Conservation (phyloP, 2,113 vertebrate genomes). For the Shinisaurus crocodilurus region DNA sequence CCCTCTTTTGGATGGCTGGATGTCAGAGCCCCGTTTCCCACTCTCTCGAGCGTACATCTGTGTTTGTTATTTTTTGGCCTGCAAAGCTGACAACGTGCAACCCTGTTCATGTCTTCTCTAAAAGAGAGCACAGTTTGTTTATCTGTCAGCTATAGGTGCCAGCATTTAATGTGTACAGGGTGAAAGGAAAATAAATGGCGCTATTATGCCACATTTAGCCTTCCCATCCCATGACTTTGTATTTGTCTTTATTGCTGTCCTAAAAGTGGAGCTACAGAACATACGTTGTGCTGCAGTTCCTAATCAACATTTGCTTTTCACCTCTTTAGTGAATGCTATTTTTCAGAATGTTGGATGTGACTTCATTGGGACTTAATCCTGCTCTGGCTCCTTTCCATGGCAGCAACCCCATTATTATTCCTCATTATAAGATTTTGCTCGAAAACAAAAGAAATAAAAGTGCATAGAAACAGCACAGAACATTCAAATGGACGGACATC, state of each 20-base stretch:
- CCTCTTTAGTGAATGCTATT: background rate
- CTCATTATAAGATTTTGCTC: background rate
- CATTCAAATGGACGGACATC: background rate
- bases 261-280: conserved; percentile 15
- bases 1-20: conserved; percentile 4
- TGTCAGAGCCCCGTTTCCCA: conserved; percentile 46
- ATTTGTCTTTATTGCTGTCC: conserved; percentile 41
- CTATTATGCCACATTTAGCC: conserved; percentile 54
- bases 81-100: conserved; percentile 58
- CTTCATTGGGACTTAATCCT: conserved; percentile 8
- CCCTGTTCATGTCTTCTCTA: conserved; percentile 55
- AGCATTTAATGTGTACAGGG: conserved; percentile 54
- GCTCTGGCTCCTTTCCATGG: background rate
- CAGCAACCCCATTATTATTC: background rate
- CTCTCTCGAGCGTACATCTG: conserved; percentile 56
- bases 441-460: background rate
- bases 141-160: conserved; percentile 60
- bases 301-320: background rate
- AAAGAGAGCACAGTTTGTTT: conserved; percentile 66
- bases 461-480: too few relatives aligned
- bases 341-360: conserved; percentile 17
- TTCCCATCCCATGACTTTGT: background rate
- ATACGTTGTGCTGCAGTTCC: background rate
- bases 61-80: conserved; percentile 69
- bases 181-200: conserved; percentile 68